Conservation (phyloP, 2,113 vertebrate species). For the Calidris pygmaea region DNA sequence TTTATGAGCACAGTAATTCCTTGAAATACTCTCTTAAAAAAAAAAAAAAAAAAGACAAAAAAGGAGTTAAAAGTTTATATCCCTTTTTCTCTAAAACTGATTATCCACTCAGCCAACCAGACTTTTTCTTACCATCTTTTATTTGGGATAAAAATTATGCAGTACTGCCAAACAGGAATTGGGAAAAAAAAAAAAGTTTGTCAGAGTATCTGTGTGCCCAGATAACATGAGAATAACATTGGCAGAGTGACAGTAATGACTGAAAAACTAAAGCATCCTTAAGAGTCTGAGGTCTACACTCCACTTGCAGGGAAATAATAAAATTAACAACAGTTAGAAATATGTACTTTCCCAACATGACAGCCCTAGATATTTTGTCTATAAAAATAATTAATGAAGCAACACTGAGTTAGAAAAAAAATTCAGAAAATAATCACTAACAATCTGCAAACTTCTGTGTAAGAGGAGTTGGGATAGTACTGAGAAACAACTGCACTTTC, state of each 20-base stretch:
- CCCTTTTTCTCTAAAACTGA: background rate
- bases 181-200: background rate
- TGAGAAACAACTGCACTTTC: background rate
- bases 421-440: background rate
- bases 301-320: background rate
- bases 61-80: background rate
- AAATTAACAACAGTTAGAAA: background rate
- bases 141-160: background rate
- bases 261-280: background rate
- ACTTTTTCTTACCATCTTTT: background rate
- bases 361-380: background rate
- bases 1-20: background rate
- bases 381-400: background rate
- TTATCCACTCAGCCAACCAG: background rate
- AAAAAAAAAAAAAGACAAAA: background rate
- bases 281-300: background rate
- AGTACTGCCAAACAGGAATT: background rate
- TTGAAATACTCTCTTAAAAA: background rate
- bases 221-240: accelerated
- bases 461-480: background rate
- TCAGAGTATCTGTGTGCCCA: background rate
- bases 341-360: background rate
- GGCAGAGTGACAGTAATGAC: background rate
- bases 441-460: background rate
- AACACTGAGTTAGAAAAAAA: background rate